phyloP scores from a whole-genome alignment of 2,797 vertebrate species.

The Hippopotamyrus pictus region DNA sequence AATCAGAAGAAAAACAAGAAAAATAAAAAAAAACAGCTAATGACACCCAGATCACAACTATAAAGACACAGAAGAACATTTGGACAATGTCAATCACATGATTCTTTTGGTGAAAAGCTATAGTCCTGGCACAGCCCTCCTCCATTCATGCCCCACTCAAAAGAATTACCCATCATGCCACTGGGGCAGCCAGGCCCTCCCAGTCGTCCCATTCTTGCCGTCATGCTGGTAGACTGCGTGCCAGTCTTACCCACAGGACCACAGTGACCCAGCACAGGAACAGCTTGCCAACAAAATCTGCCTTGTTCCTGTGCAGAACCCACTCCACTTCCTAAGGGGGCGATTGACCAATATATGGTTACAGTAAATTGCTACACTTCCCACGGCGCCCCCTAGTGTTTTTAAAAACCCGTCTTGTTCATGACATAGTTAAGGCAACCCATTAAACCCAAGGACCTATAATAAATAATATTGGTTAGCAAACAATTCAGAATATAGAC shows the following conservation, averaged over 20 bases:
- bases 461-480: not conserved
- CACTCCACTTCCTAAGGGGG: slow-evolving; percentile 57
- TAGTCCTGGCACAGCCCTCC: not conserved
- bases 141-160: not conserved
- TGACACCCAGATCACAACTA: not conserved
- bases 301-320: slow-evolving; percentile 55
- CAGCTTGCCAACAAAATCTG: slow-evolving; percentile 55
- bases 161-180: slow-evolving; percentile 11
- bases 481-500: not conserved
- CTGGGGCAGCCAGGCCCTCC: not conserved
- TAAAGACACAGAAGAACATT: not conserved
- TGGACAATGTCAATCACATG: not conserved
- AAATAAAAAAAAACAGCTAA: not conserved
- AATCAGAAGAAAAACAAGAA: not conserved
- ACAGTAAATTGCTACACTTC: not conserved
- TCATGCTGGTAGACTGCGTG: not conserved
- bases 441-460: not conserved
- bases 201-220: not conserved
- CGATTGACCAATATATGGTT: not conserved
- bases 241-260: slow-evolving; percentile 67
- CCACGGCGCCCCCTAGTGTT: not conserved
- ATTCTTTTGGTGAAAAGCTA: not conserved
- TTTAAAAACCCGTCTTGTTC: not conserved
- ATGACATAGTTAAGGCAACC: not conserved
- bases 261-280: slow-evolving; percentile 64